Evolutionary conservation across 2,113 vertebrate species (phyloP).

Genomic region (Embiotoca jacksoni): DNA sequence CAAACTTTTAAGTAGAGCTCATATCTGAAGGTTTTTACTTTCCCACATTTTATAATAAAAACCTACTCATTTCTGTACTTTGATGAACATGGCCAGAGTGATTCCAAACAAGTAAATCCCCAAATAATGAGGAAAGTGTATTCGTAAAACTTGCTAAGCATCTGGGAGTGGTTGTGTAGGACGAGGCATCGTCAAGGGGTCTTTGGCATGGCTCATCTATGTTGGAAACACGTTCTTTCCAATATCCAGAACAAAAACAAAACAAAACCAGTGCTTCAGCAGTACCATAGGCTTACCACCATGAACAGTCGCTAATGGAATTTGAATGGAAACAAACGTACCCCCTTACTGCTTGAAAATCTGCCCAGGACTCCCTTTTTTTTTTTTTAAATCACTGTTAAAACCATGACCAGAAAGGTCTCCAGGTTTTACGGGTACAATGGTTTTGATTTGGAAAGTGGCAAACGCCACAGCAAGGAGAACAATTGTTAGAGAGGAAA

Average conservation of each 20-base stretch:
- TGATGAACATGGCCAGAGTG: constrained; percentile 57
- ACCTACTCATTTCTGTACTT: constrained; percentile 60
- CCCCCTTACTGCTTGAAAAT: constrained; percentile 68
- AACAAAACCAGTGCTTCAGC: constrained; percentile 76
- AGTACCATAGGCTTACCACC: constrained; percentile 69
- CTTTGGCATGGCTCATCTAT: constrained; percentile 88
- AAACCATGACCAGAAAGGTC: constrained; percentile 60
- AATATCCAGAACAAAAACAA: constrained; percentile 82
- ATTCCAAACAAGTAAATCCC: constrained; percentile 78
- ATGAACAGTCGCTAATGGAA: constrained; percentile 77
- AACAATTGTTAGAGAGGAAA: constrained; percentile 53
- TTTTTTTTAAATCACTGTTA: constrained; percentile 60
- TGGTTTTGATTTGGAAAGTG: constrained; percentile 68
- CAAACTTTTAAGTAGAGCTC: constrained; percentile 49
- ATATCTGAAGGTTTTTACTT: constrained; percentile 71
- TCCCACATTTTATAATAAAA: constrained; percentile 77
- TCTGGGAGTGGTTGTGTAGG: constrained; percentile 90
- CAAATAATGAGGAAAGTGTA: constrained; percentile 81
- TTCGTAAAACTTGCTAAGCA: constrained; percentile 85
- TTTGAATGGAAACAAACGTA: constrained; percentile 79
- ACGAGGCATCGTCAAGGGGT: constrained; percentile 90
- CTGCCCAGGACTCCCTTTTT: constrained; percentile 71
- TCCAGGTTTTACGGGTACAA: constrained; percentile 62
- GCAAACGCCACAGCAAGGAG: constrained; percentile 48
- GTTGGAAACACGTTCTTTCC: constrained; percentile 93